Conservation (phyloP, 1,140 invertebrate genomes). For the Drosophila navojoa region DNA sequence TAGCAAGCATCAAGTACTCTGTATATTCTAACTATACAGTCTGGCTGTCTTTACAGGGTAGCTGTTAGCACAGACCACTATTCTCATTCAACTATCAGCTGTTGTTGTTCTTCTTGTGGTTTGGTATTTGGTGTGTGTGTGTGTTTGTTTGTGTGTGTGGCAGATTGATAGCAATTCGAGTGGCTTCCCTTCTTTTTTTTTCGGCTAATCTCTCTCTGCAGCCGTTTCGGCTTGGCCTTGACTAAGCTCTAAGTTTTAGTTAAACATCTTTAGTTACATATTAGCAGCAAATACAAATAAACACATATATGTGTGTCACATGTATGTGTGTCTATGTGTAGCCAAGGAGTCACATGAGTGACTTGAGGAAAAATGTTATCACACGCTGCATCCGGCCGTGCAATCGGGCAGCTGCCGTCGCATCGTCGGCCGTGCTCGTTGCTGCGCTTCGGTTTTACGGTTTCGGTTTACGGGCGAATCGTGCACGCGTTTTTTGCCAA, state of each 20-base stretch:
- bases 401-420: constrained; percentile 4
- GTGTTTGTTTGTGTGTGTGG: too few relatives aligned
- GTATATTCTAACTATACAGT: too few relatives aligned
- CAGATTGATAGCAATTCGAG: constrained; percentile 50
- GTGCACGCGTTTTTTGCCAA: constrained; percentile 31
- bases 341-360: constrained; percentile 30
- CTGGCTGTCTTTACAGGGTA: constrained; percentile 9
- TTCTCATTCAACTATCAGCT: background rate
- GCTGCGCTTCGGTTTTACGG: constrained; percentile 35
- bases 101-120: constrained; percentile 17
- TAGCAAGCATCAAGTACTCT: too few relatives aligned
- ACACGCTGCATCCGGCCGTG: constrained; percentile 74
- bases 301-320: background rate
- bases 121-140: constrained; percentile 1
- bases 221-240: constrained; percentile 29
- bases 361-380: constrained; percentile 76
- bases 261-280: constrained; percentile 38
- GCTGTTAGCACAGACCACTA: background rate
- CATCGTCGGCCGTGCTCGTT: background rate
- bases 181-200: constrained; percentile 29
- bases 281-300: constrained; percentile 17
- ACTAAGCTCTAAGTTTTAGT: constrained; percentile 13
- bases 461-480: constrained; percentile 10
- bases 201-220: constrained; percentile 2
- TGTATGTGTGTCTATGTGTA: too few relatives aligned